Conservation (phyloP, 1,140 invertebrate species). For the Drosophila repletoides region DNA sequence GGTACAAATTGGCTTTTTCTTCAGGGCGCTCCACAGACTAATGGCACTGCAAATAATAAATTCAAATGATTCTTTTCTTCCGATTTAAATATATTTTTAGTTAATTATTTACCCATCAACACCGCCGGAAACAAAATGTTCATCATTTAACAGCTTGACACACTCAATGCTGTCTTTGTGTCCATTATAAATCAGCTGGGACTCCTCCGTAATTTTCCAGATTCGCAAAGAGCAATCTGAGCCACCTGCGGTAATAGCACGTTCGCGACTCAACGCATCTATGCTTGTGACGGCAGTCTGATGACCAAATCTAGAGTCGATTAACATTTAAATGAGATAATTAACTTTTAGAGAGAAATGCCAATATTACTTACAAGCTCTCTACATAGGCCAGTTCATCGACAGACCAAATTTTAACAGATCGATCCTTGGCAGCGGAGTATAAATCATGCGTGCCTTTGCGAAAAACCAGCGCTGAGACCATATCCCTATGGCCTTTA, state of each 20-base stretch:
- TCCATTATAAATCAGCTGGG: constrained; percentile 96
- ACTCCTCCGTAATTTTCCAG: constrained; percentile 98
- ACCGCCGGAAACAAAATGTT: constrained; percentile 94
- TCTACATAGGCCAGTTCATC: constrained; percentile 98
- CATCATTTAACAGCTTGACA: constrained; percentile 95
- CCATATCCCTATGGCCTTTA: constrained; percentile 88
- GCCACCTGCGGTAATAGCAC: constrained; percentile 94
- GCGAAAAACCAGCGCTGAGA: constrained; percentile 93
- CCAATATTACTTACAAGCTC: constrained; percentile 88
- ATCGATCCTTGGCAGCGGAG: constrained; percentile 91
- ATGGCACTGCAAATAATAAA: constrained; percentile 84
- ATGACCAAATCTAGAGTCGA: constrained; percentile 90
- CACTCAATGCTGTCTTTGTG: constrained; percentile 91
- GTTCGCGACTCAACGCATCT: constrained; percentile 91
- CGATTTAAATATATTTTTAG: not conserved
- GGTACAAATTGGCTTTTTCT: constrained; percentile 94
- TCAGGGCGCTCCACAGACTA: constrained; percentile 92
- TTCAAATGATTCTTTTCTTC: not conserved
- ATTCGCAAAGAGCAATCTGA: constrained; percentile 92
- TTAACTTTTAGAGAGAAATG: rapidly evolving
- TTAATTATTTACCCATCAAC: constrained; percentile 89
- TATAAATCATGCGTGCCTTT: constrained; percentile 94
- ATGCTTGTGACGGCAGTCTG: constrained; percentile 94
- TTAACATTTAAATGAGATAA: not conserved
- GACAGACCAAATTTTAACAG: constrained; percentile 96